Evolutionary conservation across 2,797 vertebrate genomes (phyloP).

Genomic region (Sciurus carolinensis): DNA sequence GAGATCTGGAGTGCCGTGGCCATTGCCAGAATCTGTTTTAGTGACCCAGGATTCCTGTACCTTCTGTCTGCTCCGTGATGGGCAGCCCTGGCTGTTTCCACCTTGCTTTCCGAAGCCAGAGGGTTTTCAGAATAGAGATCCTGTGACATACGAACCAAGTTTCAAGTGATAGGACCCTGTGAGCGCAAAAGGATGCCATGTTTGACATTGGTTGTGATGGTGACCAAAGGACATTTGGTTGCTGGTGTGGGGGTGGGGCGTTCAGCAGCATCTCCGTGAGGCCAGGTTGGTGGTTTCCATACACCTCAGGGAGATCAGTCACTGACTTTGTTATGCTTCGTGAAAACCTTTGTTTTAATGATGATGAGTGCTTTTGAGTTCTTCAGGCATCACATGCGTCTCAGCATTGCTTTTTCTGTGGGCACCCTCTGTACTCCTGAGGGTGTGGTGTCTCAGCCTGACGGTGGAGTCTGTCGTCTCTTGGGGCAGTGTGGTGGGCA

Average conservation of each 20-base stretch:
- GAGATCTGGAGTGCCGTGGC: neutral
- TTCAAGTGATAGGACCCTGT: neutral
- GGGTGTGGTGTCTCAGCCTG: accelerated
- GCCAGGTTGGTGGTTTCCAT: neutral
- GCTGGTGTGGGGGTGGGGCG: accelerated
- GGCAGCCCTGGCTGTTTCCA: neutral
- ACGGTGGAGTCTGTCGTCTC: accelerated
- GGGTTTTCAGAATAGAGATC: neutral
- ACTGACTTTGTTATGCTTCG: neutral
- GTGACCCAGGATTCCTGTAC: neutral
- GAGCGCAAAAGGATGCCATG: neutral
- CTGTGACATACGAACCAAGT: neutral
- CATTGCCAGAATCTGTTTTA: neutral
- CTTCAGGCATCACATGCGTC: neutral
- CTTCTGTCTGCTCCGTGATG: accelerated
- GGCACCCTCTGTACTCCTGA: accelerated
- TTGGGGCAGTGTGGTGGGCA: neutral
- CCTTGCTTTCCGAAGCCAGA: neutral
- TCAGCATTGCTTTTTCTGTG: neutral
- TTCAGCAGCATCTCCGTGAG: accelerated
- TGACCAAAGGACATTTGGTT: accelerated
- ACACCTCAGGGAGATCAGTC: neutral
- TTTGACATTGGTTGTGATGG: accelerated
- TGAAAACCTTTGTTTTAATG: neutral
- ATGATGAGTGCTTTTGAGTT: neutral